A percentile compares a stretch with the other conserved stretches of the same genome.
Evolutionary conservation across 2,113 vertebrate genomes (phyloP).

Genomic region (Progne subis): DNA sequence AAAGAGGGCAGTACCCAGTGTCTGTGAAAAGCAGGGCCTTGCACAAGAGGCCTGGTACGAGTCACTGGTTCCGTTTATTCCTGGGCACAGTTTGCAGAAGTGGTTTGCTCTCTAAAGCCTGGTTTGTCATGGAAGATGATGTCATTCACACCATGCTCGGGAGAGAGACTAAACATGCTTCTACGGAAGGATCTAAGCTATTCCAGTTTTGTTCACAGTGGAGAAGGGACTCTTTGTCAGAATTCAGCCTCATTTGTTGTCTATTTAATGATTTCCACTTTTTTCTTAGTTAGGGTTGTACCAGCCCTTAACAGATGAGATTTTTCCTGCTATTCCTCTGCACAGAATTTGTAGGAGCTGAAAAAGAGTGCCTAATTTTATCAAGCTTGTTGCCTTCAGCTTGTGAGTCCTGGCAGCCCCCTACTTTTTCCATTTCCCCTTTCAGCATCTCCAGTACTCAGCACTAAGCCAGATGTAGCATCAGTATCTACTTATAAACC

Average conservation of each 20-base stretch:
- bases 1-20: background rate
- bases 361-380: background rate
- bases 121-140: constrained; percentile 11
- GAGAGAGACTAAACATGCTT: background rate
- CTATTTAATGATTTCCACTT: background rate
- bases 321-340: background rate
- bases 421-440: constrained; percentile 21
- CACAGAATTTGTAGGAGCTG: background rate
- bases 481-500: background rate
- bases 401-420: constrained; percentile 1
- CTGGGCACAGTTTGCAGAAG: background rate
- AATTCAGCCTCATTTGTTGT: background rate
- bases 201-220: background rate
- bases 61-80: background rate
- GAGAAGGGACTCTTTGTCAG: background rate
- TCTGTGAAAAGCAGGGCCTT: background rate
- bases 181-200: background rate
- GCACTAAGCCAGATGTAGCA: background rate
- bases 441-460: background rate
- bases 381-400: background rate
- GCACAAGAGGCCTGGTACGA: background rate
- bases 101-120: background rate
- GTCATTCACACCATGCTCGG: constrained; percentile 11
- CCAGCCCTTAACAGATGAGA: background rate
- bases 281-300: background rate